Conservation (phyloP, 2,113 vertebrate genomes). For the Petaurus breviceps region DNA sequence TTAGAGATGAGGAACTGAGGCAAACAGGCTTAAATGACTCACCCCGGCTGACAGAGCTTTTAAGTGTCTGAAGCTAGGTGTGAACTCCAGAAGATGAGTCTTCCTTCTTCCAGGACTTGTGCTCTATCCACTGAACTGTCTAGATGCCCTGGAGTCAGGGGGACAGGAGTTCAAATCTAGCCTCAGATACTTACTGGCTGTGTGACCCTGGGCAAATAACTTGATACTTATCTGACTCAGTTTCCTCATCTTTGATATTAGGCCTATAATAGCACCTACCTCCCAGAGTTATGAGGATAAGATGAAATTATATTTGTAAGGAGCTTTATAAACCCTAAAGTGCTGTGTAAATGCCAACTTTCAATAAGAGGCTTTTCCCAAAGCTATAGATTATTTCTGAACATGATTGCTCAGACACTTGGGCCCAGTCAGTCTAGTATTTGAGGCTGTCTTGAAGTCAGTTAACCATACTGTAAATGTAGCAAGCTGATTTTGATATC, state of each 20-base stretch:
- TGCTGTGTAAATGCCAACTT: background rate
- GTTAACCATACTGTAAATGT: background rate
- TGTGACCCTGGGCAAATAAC: background rate
- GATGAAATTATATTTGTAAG: background rate
- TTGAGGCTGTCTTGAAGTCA: background rate
- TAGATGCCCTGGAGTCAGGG: background rate
- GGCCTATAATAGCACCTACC: background rate
- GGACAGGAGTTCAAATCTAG: background rate
- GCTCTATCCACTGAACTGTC: background rate
- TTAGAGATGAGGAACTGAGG: too few relatives aligned
- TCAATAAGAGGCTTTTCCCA: background rate
- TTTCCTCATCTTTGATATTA: background rate
- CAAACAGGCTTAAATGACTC: too few relatives aligned
- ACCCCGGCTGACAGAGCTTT: too few relatives aligned
- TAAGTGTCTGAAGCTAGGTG: too few relatives aligned
- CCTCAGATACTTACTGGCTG: background rate
- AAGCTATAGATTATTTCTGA: background rate
- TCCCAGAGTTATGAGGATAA: background rate
- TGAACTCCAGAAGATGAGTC: too few relatives aligned
- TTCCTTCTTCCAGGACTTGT: too few relatives aligned
- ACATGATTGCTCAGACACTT: background rate
- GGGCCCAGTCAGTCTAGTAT: background rate
- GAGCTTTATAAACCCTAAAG: background rate
- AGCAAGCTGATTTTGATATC: background rate
- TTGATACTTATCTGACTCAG: background rate